Conservation (phyloP, 2,113 vertebrate genomes). For the Misgurnus anguillicaudatus region DNA sequence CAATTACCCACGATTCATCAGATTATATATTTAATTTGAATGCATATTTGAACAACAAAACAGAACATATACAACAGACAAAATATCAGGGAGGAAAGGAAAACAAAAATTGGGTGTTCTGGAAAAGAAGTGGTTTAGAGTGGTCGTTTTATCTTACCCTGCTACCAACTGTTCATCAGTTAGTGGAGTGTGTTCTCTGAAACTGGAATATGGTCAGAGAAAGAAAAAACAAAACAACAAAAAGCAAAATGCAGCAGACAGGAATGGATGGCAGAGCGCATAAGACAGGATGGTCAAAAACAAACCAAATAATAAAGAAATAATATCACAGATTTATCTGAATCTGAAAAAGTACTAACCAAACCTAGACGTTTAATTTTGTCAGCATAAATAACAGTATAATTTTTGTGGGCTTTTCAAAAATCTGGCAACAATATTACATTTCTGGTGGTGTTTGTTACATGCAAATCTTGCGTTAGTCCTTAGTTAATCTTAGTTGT, state of each 20-base stretch:
- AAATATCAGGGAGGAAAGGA: conserved; percentile 47
- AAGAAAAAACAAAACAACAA: conserved; percentile 65
- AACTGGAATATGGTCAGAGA: conserved; percentile 85
- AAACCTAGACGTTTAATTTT: too few relatives aligned
- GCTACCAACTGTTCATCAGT: conserved; percentile 94
- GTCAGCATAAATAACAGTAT: too few relatives aligned
- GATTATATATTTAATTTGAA: conserved; percentile 57
- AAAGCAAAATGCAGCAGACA: conserved; percentile 70
- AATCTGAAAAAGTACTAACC: too few relatives aligned
- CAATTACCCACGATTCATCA: conserved; percentile 54
- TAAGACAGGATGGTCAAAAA: conserved; percentile 64
- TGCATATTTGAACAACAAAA: conserved; percentile 49
- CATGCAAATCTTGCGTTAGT: too few relatives aligned
- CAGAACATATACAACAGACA: conserved; percentile 50
- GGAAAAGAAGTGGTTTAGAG: conserved; percentile 79
- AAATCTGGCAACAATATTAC: too few relatives aligned
- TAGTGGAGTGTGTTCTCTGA: conserved; percentile 92
- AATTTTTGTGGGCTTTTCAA: too few relatives aligned
- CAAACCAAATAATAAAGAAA: conserved; percentile 57
- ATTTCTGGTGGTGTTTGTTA: too few relatives aligned
- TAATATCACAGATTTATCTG: too few relatives aligned
- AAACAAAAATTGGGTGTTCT: conserved; percentile 73
- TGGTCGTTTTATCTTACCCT: conserved; percentile 84
- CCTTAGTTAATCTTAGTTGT: too few relatives aligned
- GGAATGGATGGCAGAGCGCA: conserved; percentile 61